phyloP scores from a whole-genome alignment of 2,113 vertebrate species.

The Brachyhypopomus occidentalis region DNA sequence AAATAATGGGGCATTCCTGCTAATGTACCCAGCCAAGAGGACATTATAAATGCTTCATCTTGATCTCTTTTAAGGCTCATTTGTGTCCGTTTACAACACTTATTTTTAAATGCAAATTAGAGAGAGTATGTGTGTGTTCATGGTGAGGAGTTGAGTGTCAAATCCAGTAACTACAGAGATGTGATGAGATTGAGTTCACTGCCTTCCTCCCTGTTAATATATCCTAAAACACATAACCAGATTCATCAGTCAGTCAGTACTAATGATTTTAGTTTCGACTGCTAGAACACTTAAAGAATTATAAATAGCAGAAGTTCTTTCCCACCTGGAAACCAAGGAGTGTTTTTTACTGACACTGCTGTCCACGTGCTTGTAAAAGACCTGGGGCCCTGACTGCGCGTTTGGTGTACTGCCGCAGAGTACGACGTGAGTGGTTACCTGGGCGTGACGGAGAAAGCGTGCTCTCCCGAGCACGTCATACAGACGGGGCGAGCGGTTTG shows the following conservation, averaged over 20 bases:
- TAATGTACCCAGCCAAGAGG: not conserved
- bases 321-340: too few species aligned
- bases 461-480: slow-evolving; percentile 59
- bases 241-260: too few species aligned
- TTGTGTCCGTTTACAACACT: slow-evolving; percentile 32
- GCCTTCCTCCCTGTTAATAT: not conserved
- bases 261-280: not conserved
- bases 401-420: slow-evolving; percentile 38
- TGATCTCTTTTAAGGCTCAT: slow-evolving; percentile 15
- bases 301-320: not conserved
- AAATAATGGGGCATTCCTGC: not conserved
- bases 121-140: not conserved
- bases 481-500: slow-evolving; percentile 62
- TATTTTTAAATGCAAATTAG: slow-evolving; percentile 14
- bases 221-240: not conserved
- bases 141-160: slow-evolving; percentile 7
- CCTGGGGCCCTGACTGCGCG: not conserved
- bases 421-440: slow-evolving; percentile 64
- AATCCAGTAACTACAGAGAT: not conserved
- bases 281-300: not conserved
- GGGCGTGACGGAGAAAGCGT: slow-evolving; percentile 61
- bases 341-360: too few species aligned
- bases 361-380: too few species aligned
- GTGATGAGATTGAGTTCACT: not conserved
- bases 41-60: slow-evolving; percentile 19